Evolutionary conservation across 2,888 invertebrate genomes (phyloP).

Genomic region (Nysson spinosus): DNA sequence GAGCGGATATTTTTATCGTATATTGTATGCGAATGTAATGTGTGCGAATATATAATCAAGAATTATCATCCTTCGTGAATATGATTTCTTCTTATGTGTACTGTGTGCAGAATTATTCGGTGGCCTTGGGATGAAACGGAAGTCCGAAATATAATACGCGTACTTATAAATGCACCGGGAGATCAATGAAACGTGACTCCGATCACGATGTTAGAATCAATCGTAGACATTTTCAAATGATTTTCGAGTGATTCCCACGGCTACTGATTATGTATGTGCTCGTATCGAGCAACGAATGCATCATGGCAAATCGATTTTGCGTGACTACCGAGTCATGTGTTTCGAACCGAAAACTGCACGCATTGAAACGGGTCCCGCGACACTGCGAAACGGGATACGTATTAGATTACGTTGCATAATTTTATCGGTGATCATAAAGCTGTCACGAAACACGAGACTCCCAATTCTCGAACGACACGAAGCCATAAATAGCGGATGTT

Average conservation of each 20-base stretch:
- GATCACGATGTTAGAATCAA: not conserved
- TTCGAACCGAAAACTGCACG: slow-evolving; percentile 46
- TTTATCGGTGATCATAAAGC: slow-evolving; percentile 68
- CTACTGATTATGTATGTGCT: not conserved
- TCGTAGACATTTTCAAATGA: not conserved
- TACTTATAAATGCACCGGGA: not conserved
- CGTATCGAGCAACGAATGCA: slow-evolving; percentile 26
- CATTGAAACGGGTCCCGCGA: slow-evolving; percentile 42
- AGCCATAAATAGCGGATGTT: slow-evolving; percentile 51
- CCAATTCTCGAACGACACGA: slow-evolving; percentile 45
- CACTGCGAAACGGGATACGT: slow-evolving; percentile 68
- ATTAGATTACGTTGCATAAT: slow-evolving; percentile 73
- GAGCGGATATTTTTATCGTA: no score
- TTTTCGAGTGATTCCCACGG: slow-evolving; percentile 43
- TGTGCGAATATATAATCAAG: no score
- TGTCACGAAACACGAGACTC: slow-evolving; percentile 62
- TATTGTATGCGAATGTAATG: no score
- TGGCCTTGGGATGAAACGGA: no score
- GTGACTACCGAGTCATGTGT: slow-evolving; percentile 33
- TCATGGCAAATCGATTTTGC: slow-evolving; percentile 45
- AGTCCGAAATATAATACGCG: not conserved
- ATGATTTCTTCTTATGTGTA: no score
- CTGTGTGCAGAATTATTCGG: no score
- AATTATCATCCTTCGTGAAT: no score
- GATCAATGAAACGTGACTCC: not conserved